Evolutionary conservation across 2,797 vertebrate genomes (phyloP), one percentile per base, ranked within the genome.

Genomic region (Muscicapa striata): DNA sequence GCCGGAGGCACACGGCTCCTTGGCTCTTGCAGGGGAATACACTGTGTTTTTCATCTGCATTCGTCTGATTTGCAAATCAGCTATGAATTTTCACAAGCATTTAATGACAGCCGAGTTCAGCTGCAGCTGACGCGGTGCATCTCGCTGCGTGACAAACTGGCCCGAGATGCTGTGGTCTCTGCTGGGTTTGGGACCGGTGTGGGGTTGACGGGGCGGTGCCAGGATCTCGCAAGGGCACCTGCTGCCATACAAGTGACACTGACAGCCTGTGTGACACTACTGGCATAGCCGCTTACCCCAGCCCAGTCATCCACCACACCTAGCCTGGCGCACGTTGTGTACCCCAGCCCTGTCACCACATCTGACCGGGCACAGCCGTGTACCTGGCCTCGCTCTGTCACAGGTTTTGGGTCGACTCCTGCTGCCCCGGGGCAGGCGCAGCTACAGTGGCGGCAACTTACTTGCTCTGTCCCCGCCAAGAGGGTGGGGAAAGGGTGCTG

Each of bases 31-130:
- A 5, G 55, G 41, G 24, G 30, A 79, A 20, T 10, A 6, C 36
- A 9, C 4, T 16, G 32, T 29, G 7, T 0, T 46, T 51, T 48
- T 30, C 48, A 21, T 13, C 32, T 11, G 41, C 26, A 0, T 17
- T 5, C n/a, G 34, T 41, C 46, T 21, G 15, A 14, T 43, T 20
- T 57, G 29, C 43, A 43, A 49, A 62, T 23, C 20, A 10, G 32
- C 38, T 38, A 51, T 3, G 13, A 43, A 17, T 76, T 15, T 29
- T 52, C 52, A 12, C 8, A 10, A 40, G 36, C 9, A 1, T 29
- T 52, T 66, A 30, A 5, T 9, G 52, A 29, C 38, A 58, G 66
- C 48, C 0, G 32, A 32, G 34, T 29, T 57, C 46, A 11, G 24
- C 34, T 16, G 19, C 55, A 20, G 68, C 26, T 23, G 24, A 9